A percentile compares a stretch with the other conserved stretches of the same genome.
Conservation (phyloP, 1,140 invertebrate genomes). For the Bradysia coprophila region DNA sequence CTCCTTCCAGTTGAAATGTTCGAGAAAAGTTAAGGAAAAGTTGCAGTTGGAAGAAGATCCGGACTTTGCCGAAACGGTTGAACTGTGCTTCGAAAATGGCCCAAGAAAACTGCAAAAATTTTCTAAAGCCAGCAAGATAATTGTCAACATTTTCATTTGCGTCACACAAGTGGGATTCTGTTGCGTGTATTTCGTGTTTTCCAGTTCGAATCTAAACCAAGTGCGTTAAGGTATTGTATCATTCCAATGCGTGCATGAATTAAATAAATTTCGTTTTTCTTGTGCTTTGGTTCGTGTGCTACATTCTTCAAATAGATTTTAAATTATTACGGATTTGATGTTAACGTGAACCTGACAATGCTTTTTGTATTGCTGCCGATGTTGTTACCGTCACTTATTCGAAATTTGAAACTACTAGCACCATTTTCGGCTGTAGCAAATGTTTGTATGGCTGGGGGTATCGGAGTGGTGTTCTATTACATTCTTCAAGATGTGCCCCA, state of each 20-base stretch:
- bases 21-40: conserved; percentile 39
- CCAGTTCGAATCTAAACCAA: conserved; percentile 61
- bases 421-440: conserved; percentile 56
- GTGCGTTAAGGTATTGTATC: conserved; percentile 24
- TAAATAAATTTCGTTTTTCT: no score
- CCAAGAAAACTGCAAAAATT: conserved; percentile 36
- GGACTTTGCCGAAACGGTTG: conserved; percentile 60
- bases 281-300: no score
- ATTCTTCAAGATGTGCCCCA: conserved; percentile 44
- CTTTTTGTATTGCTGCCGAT: conserved; percentile 49
- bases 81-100: conserved; percentile 53
- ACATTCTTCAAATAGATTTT: no score
- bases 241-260: not conserved
- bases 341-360: conserved; percentile 49
- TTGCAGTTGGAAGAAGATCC: conserved; percentile 27
- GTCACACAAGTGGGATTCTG: conserved; percentile 89
- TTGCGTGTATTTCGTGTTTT: conserved; percentile 87
- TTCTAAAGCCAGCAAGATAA: conserved; percentile 35
- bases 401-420: conserved; percentile 53
- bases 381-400: conserved; percentile 50
- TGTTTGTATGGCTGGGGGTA: conserved; percentile 41
- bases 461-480: conserved; percentile 50
- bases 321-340: conserved; percentile 30
- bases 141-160: conserved; percentile 65
- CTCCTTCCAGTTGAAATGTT: conserved; percentile 45